A percentile compares a stretch with the other conserved stretches of the same genome.
phyloP scores from a whole-genome alignment of 2,888 invertebrate genomes.

The Gari tellinella region DNA sequence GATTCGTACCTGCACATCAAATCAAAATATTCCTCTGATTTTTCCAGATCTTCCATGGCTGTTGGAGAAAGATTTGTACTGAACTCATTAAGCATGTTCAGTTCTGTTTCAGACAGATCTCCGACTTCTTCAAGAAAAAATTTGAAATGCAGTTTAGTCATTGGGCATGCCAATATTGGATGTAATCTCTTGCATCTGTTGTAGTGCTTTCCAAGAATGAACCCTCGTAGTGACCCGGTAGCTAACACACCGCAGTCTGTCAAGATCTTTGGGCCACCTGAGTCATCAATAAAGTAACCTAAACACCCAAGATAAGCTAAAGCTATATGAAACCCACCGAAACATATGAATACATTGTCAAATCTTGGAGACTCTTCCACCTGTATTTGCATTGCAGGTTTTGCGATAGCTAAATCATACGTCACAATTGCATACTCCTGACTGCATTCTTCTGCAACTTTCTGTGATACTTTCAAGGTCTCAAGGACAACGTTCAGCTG shows the following conservation, averaged over 20 bases:
- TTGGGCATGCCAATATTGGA: slow-evolving; percentile 42
- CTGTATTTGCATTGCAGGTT: slow-evolving; percentile 60
- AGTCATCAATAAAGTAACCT: slow-evolving; percentile 54
- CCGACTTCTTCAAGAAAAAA: slow-evolving; percentile 25
- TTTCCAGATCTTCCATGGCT: slow-evolving; percentile 3
- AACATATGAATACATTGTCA: slow-evolving; percentile 61
- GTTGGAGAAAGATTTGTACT: background rate
- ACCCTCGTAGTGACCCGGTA: slow-evolving; percentile 53
- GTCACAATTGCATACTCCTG: slow-evolving; percentile 8
- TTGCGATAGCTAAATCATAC: slow-evolving; percentile 40
- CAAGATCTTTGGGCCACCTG: slow-evolving; percentile 75
- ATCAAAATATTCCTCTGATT: slow-evolving; percentile 5
- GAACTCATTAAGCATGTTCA: background rate
- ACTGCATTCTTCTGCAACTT: slow-evolving; percentile 36
- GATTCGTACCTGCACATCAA: slow-evolving; percentile 16
- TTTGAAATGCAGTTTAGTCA: slow-evolving; percentile 48
- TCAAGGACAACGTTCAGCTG: slow-evolving; percentile 51
- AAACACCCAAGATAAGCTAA: slow-evolving; percentile 58
- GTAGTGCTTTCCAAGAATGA: slow-evolving; percentile 42
- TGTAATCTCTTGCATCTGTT: slow-evolving; percentile 57
- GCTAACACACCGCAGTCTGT: slow-evolving; percentile 56
- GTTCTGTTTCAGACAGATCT: background rate
- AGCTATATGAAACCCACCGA: slow-evolving; percentile 58
- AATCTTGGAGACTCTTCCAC: slow-evolving; percentile 44
- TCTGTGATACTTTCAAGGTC: slow-evolving; percentile 40